Percentiles rank a stretch among this genome's conserved stretches.
phyloP scores from a whole-genome alignment of 1,140 invertebrate species.

The Cherax destructor region DNA sequence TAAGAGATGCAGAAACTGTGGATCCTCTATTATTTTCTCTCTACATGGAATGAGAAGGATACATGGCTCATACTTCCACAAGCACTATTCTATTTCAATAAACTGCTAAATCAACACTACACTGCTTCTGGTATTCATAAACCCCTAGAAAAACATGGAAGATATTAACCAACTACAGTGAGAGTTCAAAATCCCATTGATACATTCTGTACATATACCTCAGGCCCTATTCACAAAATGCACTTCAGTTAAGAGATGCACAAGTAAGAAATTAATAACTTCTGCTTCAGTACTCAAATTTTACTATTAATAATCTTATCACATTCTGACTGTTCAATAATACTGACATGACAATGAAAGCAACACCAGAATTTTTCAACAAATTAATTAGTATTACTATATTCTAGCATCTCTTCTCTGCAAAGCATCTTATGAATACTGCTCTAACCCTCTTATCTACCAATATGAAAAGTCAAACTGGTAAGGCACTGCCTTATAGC shows the following conservation, averaged over 20 bases:
- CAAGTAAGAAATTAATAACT: slow-evolving; percentile 19
- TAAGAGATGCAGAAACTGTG: slow-evolving; percentile 53
- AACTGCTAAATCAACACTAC: slow-evolving; percentile 46
- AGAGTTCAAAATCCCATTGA: slow-evolving; percentile 22
- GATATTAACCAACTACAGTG: slow-evolving; percentile 45
- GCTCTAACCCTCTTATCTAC: slow-evolving; percentile 46
- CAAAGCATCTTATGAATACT: slow-evolving; percentile 15
- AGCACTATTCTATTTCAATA: slow-evolving; percentile 61
- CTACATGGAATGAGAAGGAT: slow-evolving; percentile 54
- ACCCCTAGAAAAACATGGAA: slow-evolving; percentile 31
- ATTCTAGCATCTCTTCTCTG: slow-evolving; percentile 16
- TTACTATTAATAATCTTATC: neutral
- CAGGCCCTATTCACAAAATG: slow-evolving; percentile 31
- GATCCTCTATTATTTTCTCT: slow-evolving; percentile 50
- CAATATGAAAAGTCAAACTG: slow-evolving; percentile 43
- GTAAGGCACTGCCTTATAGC: slow-evolving; percentile 57
- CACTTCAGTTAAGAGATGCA: slow-evolving; percentile 34
- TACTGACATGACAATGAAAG: neutral
- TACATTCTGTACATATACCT: slow-evolving; percentile 39
- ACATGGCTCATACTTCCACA: slow-evolving; percentile 59
- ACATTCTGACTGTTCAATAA: neutral
- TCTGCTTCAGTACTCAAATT: neutral
- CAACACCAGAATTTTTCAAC: neutral
- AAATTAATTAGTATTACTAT: slow-evolving; percentile 10
- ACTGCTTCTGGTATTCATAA: slow-evolving; percentile 47